Evolutionary conservation across 2,113 vertebrate genomes (phyloP).

Genomic region (Lophura nycthemera): DNA sequence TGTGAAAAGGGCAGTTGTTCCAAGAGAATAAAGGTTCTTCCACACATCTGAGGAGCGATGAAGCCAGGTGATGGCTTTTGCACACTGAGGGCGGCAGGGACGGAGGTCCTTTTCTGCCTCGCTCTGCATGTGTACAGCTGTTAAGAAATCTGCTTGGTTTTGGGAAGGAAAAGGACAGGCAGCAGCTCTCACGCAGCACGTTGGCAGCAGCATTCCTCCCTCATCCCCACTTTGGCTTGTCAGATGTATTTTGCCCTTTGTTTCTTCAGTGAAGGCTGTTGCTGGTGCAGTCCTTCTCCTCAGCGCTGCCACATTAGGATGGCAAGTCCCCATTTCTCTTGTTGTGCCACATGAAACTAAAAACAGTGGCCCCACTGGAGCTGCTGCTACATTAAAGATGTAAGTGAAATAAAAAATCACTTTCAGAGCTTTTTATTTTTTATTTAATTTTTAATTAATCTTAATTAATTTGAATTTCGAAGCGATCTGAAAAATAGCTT

Average conservation of each 20-base stretch:
- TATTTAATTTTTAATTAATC: slow-evolving; percentile 69
- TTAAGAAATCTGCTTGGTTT: neutral
- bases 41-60: neutral
- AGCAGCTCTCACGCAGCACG: neutral
- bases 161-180: neutral
- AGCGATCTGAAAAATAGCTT: slow-evolving; percentile 26
- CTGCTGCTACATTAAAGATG: slow-evolving; percentile 63
- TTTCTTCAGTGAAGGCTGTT: fast-evolving
- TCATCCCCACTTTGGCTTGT: neutral
- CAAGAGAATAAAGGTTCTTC: neutral
- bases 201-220: neutral
- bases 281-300: fast-evolving
- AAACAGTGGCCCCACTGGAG: slow-evolving; percentile 60
- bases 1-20: neutral
- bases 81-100: fast-evolving
- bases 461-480: slow-evolving; percentile 62
- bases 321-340: slow-evolving; percentile 22
- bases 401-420: slow-evolving; percentile 42
- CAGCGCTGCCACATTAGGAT: neutral
- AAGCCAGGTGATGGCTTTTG: neutral
- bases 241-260: fast-evolving
- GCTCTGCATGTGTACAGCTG: fast-evolving
- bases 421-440: slow-evolving; percentile 51
- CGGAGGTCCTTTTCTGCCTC: neutral
- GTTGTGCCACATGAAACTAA: slow-evolving; percentile 41